Conservation (phyloP, 2,797 vertebrate genomes). For the Gastrophryne carolinensis region DNA sequence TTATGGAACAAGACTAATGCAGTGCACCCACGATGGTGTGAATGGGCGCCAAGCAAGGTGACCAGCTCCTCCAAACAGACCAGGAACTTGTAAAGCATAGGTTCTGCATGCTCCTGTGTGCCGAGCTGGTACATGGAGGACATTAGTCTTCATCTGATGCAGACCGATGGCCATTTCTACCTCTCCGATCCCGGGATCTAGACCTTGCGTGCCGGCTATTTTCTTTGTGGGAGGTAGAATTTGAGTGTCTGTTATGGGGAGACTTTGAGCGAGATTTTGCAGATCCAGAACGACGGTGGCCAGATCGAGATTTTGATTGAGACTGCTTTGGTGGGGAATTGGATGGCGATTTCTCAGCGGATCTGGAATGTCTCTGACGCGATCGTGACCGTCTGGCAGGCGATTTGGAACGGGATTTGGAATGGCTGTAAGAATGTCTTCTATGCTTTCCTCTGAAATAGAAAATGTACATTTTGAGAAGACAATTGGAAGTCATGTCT, state of each 20-base stretch:
- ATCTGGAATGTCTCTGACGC: conserved; percentile 62
- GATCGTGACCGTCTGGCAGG: conserved; percentile 60
- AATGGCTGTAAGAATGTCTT: conserved; percentile 60
- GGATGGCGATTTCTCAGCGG: conserved; percentile 59
- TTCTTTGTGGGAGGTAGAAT: conserved; percentile 44
- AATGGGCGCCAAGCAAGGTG: too few species aligned
- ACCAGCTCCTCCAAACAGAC: conserved; percentile 14
- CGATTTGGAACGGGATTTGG: conserved; percentile 61
- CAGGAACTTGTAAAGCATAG: conserved; percentile 4
- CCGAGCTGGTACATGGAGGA: background rate
- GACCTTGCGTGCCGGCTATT: conserved; percentile 53
- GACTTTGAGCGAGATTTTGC: conserved; percentile 58
- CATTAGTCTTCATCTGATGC: conserved; percentile 53
- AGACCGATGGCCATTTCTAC: conserved; percentile 61
- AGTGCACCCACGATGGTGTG: too few species aligned
- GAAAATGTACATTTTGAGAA: background rate
- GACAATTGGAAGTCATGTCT: too few species aligned
- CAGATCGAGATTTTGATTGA: conserved; percentile 61
- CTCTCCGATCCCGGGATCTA: conserved; percentile 59
- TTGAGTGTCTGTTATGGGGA: conserved; percentile 57
- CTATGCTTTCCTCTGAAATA: conserved; percentile 57
- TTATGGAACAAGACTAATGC: too few species aligned
- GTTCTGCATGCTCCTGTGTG: background rate
- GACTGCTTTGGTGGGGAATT: conserved; percentile 60
- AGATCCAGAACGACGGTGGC: conserved; percentile 61